Evolutionary conservation across 2,113 vertebrate genomes (phyloP).

Genomic region (Lophochroa leadbeateri): DNA sequence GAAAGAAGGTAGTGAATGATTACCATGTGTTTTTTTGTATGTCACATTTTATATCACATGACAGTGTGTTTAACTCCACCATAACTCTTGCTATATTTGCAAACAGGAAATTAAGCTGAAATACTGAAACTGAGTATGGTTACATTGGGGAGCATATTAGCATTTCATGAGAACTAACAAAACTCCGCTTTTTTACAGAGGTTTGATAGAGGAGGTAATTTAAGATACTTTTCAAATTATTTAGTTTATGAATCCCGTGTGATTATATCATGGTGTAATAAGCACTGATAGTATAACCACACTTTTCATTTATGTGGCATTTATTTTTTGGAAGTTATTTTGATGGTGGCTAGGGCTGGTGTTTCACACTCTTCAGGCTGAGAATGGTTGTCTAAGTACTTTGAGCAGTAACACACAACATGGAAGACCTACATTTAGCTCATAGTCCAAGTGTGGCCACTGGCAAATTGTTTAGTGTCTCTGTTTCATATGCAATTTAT

Average conservation of each 20-base stretch:
- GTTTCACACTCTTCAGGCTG: background rate
- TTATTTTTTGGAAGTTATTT: background rate
- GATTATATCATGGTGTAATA: background rate
- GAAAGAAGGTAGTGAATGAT: background rate
- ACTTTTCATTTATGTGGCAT: background rate
- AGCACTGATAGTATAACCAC: background rate
- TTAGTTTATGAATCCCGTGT: background rate
- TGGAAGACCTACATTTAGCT: background rate
- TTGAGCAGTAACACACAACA: background rate
- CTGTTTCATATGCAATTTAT: background rate
- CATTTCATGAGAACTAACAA: background rate
- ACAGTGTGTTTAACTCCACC: background rate
- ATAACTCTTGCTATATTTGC: background rate
- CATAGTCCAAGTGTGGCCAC: background rate
- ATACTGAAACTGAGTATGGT: rapidly evolving
- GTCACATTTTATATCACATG: background rate
- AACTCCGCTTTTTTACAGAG: background rate
- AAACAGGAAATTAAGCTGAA: background rate
- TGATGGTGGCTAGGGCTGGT: background rate
- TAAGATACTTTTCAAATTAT: background rate
- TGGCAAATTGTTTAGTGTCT: background rate
- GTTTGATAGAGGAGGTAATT: background rate
- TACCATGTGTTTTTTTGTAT: background rate
- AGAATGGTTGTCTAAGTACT: background rate
- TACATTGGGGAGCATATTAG: background rate